Percentiles rank a stretch among this genome's conserved stretches.
phyloP scores from a whole-genome alignment of 2,113 vertebrate species.

The Oryctolagus cuniculus region mOryCun1.1 NC_091434.1:54826501-54827000 shows the following conservation, averaged over 20 bases:
- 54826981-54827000: background rate
- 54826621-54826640: background rate
- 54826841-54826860: background rate
- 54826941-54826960: background rate
- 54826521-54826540: background rate
- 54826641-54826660: background rate
- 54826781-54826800: background rate
- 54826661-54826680: background rate
- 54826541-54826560: background rate
- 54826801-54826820: background rate
- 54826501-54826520: slow-evolving; percentile 9
- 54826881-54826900: background rate
- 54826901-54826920: background rate
- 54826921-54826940: background rate
- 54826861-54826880: background rate
- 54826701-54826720: background rate
- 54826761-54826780: background rate
- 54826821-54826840: background rate
- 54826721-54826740: background rate
- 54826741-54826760: background rate
- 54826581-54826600: slow-evolving; percentile 3
- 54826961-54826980: background rate
- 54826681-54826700: slow-evolving; percentile 5
- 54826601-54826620: background rate
- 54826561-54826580: background rate